These are phyloP conservation scores for Erebia ligea DNA, from an alignment of 2,888 invertebrate species.

Conservation along the genomic window DNA sequence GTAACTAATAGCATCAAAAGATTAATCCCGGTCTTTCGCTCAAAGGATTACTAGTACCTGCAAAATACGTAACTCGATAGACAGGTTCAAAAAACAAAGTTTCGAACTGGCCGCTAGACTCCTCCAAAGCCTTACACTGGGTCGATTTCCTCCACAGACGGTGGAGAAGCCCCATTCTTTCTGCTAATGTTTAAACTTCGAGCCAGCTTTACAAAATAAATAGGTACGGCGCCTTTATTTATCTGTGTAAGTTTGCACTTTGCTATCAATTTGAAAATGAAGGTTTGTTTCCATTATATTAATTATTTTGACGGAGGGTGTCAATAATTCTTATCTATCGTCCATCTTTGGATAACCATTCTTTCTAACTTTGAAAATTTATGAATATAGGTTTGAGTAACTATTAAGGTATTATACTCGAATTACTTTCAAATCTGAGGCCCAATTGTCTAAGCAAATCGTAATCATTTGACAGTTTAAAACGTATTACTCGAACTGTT, in stretches of 20 bases:
- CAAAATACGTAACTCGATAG: conserved; percentile 62
- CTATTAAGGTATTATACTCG: no score
- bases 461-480: no score
- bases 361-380: no score
- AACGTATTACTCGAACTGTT: no score
- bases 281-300: conserved; percentile 20
- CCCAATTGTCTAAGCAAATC: no score
- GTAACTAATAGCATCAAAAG: conserved; percentile 6
- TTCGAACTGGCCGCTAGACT: conserved; percentile 62
- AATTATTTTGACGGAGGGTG: conserved; percentile 3
- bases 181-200: conserved; percentile 31
- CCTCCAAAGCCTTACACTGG: conserved; percentile 59
- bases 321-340: no score
- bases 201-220: conserved; percentile 17
- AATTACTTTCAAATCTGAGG: no score
- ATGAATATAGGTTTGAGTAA: no score
- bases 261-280: conserved; percentile 20
- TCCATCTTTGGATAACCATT: no score
- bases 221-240: conserved; percentile 25
- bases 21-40: background rate
- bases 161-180: conserved; percentile 51
- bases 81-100: conserved; percentile 66
- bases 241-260: conserved; percentile 18
- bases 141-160: conserved; percentile 57
- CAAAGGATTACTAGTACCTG: conserved; percentile 53